Conservation (phyloP, 1,140 invertebrate species). For the Teleopsis dalmanni region DNA sequence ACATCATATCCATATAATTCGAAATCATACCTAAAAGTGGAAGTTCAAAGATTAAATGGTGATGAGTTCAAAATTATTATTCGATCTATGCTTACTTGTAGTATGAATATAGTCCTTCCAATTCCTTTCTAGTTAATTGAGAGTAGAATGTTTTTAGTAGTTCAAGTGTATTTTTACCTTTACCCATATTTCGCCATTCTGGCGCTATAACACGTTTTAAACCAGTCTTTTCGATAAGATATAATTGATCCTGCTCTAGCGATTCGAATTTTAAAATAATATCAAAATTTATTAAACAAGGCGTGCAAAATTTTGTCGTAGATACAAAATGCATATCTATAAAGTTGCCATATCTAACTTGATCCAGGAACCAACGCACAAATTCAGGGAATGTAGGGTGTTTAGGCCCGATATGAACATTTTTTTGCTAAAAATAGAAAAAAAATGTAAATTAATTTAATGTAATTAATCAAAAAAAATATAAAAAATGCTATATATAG, state of each 20-base stretch:
- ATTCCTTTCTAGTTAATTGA: constrained; percentile 64
- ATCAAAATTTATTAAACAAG: constrained; percentile 81
- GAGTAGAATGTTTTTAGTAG: constrained; percentile 68
- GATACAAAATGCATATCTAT: constrained; percentile 90
- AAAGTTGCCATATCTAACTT: constrained; percentile 51
- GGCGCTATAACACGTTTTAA: constrained; percentile 69
- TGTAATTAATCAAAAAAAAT: no score
- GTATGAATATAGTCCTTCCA: constrained; percentile 68
- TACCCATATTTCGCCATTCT: constrained; percentile 73
- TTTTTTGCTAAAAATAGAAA: constrained; percentile 14
- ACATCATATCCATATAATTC: constrained; percentile 75
- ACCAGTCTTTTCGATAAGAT: constrained; percentile 66
- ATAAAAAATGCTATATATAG: not conserved
- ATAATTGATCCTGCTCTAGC: constrained; percentile 75
- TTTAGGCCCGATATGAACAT: constrained; percentile 43
- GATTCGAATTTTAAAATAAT: constrained; percentile 86
- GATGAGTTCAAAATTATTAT: no score
- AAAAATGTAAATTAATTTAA: not conserved
- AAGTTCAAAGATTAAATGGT: constrained; percentile 7
- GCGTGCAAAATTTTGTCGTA: constrained; percentile 78
- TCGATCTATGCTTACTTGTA: constrained; percentile 64
- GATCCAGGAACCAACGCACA: constrained; percentile 64
- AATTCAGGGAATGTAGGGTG: constrained; percentile 73
- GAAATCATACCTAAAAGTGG: constrained; percentile 67
- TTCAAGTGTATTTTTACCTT: constrained; percentile 60